Evolutionary conservation across 2,113 vertebrate genomes (phyloP).

Genomic region (Scatophagus argus): DNA sequence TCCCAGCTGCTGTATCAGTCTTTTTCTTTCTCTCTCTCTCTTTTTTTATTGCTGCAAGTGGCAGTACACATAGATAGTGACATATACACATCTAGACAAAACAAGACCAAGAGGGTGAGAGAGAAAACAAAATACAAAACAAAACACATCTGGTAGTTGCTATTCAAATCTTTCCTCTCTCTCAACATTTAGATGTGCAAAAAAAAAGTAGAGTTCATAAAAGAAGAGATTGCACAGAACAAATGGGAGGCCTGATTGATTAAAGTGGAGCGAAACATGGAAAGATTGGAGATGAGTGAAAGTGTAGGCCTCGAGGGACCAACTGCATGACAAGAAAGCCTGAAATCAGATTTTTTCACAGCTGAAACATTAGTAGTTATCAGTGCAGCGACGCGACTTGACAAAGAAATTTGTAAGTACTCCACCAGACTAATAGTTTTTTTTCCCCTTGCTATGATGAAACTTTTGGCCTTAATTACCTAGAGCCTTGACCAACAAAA

Average conservation of each 20-base stretch:
- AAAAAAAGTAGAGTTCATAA: background rate
- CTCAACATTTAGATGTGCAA: background rate
- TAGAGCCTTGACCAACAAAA: background rate
- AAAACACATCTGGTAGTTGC: no score
- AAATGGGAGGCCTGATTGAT: background rate
- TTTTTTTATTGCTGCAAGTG: no score
- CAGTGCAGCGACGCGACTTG: no score
- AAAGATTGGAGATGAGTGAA: background rate
- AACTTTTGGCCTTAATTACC: no score
- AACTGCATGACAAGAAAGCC: background rate
- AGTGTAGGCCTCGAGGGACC: background rate
- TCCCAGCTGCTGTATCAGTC: background rate
- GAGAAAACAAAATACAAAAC: no score
- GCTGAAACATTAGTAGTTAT: background rate
- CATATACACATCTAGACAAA: no score
- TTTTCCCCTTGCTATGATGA: background rate
- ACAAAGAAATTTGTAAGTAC: background rate
- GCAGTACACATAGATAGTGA: no score
- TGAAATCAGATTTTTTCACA: background rate
- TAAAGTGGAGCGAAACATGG: background rate
- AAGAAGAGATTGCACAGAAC: background rate
- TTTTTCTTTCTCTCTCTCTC: no score
- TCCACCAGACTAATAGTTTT: no score
- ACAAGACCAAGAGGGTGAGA: no score
- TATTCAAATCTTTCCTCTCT: background rate